phyloP scores from a whole-genome alignment of 2,797 vertebrate species.

The Chaenodraco wilsoni region DNA sequence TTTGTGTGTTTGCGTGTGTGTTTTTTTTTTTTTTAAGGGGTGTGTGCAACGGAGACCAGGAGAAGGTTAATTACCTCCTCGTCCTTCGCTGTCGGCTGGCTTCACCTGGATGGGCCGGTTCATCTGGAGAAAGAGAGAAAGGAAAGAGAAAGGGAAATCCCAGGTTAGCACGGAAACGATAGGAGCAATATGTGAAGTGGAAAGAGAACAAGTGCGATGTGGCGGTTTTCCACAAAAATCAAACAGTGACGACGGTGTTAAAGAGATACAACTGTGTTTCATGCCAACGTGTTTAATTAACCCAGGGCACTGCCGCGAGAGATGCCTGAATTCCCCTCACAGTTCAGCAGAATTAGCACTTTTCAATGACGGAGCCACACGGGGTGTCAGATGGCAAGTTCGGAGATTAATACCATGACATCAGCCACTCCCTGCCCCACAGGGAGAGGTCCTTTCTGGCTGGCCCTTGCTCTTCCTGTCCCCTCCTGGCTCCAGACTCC shows the following conservation, averaged over 20 bases:
- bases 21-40: slow-evolving; percentile 32
- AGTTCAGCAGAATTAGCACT: slow-evolving; percentile 82
- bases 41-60: slow-evolving; percentile 62
- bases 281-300: slow-evolving; percentile 77
- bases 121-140: slow-evolving; percentile 87
- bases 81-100: slow-evolving; percentile 99
- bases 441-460: slow-evolving; percentile 68
- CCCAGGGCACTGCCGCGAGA: slow-evolving; percentile 71
- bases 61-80: slow-evolving; percentile 96
- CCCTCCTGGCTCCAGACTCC: slow-evolving; percentile 74
- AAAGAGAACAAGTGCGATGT: slow-evolving; percentile 28
- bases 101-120: slow-evolving; percentile 99
- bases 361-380: slow-evolving; percentile 80
- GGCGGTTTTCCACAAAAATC: slow-evolving; percentile 57
- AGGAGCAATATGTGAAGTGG: slow-evolving; percentile 31
- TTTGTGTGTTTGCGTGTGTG: slow-evolving; percentile 64
- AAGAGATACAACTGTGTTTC: slow-evolving; percentile 65
- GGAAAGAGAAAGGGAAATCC: slow-evolving; percentile 66
- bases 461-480: slow-evolving; percentile 68
- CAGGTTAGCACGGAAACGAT: slow-evolving; percentile 58
- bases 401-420: slow-evolving; percentile 83
- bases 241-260: slow-evolving; percentile 58
- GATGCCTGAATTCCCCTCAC: slow-evolving; percentile 75
- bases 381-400: slow-evolving; percentile 79
- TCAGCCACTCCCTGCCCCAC: slow-evolving; percentile 74